Base-by-base conservation (phyloP, 2,113 vertebrate species). In the Oceanodroma tethys region DNA sequence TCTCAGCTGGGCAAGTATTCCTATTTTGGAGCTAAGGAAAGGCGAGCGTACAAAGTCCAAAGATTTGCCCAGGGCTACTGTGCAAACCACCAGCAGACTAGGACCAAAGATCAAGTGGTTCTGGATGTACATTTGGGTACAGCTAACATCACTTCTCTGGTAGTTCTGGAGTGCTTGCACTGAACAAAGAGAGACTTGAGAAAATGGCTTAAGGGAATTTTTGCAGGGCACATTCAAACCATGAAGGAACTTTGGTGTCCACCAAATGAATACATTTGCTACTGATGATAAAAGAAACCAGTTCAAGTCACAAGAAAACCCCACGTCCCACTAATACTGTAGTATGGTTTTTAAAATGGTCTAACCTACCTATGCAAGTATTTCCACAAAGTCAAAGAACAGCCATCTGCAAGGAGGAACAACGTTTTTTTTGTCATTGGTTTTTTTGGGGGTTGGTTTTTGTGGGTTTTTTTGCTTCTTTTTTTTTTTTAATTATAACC, bases 1-100 rank as follows among this genome's bases (percentile, higher is more conserved):
- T 84, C 56, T 92, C 80, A 89, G 62, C 30, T 68, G 36, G 45
- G 19, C 45, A 91, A 65, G 73, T 53, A 43, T 87, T 96, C 88
- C 68, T 71, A 75, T 55, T 94, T 75, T 81, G 82, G 20, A 86
- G 17, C 58, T 52, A 36, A 60, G 56, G 79, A 88, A 86, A 88
- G 17, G 13, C 21, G 1, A 34, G 70, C 8, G 10, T 9, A 45
- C 6, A 25, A 68, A 93, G 50, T 42, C 23, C 25, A 79, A 85
- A 70, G 50, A 81, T 76, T 80, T 67, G 27, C 34, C 40, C 19
- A 50, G 75, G 34, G 83, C 87, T 87, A 86, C 14, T 47, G 34
- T 20, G 67, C 58, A 95, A 93, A 75, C 47, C 23, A 89, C 25
- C 40, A 81, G 75, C n/a, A 87, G 48, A 93, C n/a, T 12, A 74